Percentiles rank a stretch among this genome's conserved stretches.
phyloP scores from a whole-genome alignment of 2,113 vertebrate genomes.

The Gasterosteus nipponicus region DNA sequence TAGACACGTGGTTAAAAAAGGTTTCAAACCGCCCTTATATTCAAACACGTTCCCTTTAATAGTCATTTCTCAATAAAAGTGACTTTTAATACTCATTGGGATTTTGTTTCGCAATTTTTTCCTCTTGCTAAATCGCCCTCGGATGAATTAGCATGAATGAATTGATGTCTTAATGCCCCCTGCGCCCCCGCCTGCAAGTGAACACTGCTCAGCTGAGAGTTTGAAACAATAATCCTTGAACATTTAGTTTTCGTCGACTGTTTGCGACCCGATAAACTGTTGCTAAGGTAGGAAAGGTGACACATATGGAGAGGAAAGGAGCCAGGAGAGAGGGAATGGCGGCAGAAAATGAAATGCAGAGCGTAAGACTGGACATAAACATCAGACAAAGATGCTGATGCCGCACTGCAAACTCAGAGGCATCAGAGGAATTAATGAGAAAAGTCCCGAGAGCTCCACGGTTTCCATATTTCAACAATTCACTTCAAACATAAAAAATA shows the following conservation, averaged over 20 bases:
- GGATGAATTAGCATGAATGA: not conserved
- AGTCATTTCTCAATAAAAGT: not conserved
- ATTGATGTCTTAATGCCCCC: not conserved
- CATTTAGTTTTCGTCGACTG: constrained; percentile 44
- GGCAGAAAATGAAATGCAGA: not conserved
- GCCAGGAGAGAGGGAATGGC: not conserved
- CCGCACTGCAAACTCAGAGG: constrained; percentile 3
- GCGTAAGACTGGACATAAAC: constrained; percentile 1
- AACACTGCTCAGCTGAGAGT: constrained; percentile 20
- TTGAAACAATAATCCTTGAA: constrained; percentile 43
- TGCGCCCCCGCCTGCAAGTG: not conserved
- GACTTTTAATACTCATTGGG: not conserved
- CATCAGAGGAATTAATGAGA: constrained; percentile 1
- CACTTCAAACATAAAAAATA: not conserved
- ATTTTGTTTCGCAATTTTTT: not conserved
- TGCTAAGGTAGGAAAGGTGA: constrained; percentile 24
- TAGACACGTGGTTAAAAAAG: not conserved
- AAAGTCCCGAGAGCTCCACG: not conserved
- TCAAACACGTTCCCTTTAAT: not conserved
- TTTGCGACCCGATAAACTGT: constrained; percentile 40
- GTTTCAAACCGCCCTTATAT: not conserved
- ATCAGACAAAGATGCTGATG: constrained; percentile 12
- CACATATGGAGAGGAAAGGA: not conserved
- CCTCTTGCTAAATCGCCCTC: not conserved
- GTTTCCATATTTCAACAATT: not conserved